phyloP scores from a whole-genome alignment of 2,797 vertebrate species.

The Thamnophis elegans region DNA sequence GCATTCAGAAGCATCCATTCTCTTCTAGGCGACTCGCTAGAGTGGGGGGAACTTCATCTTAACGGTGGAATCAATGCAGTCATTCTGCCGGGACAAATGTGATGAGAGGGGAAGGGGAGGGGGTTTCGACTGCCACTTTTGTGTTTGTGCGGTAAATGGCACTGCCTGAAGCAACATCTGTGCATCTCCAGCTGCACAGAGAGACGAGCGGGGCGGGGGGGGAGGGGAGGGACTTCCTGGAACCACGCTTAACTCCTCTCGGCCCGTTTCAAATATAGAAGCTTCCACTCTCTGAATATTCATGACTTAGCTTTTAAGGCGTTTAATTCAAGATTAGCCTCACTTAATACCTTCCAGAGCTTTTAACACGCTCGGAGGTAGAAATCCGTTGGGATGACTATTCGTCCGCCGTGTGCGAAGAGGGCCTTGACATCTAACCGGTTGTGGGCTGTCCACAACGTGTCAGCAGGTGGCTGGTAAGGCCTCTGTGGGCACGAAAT shows the following conservation, averaged over 20 bases:
- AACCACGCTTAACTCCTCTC: background rate
- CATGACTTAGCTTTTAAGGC: background rate
- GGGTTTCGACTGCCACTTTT: background rate
- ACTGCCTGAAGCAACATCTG: background rate
- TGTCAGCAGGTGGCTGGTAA: too few species aligned
- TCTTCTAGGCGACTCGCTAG: background rate
- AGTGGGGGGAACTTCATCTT: background rate
- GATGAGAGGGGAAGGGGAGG: background rate
- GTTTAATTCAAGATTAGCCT: background rate
- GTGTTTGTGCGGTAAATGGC: background rate
- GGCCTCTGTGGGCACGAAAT: too few species aligned
- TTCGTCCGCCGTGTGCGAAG: too few species aligned
- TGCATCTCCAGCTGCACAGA: conserved; percentile 4
- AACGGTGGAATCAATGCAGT: background rate
- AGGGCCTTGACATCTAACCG: too few species aligned
- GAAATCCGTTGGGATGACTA: background rate
- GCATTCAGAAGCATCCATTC: background rate
- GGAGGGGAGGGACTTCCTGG: background rate
- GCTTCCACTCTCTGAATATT: too few species aligned
- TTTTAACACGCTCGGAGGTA: background rate
- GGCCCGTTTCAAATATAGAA: background rate
- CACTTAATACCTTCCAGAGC: background rate
- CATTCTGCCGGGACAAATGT: background rate
- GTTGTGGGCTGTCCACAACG: too few species aligned
- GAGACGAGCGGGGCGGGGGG: too few species aligned